Evolutionary conservation across 2,113 vertebrate species (phyloP).

Genomic region (Scortum barcoo): DNA sequence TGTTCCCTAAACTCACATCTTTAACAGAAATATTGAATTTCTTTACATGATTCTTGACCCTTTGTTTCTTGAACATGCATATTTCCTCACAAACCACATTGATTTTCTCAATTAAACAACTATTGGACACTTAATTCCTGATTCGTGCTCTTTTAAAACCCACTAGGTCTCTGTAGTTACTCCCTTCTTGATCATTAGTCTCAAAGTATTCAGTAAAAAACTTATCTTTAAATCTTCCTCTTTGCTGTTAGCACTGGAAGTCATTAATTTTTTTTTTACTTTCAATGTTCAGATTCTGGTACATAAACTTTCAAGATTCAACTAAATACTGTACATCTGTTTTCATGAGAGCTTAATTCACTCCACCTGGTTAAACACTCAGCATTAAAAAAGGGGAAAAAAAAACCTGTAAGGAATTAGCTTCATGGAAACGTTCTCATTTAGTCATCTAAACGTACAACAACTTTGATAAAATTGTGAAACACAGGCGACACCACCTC

Average conservation of each 20-base stretch:
- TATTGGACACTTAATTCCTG: neutral
- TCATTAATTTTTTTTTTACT: conserved; percentile 33
- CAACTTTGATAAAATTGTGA: conserved; percentile 37
- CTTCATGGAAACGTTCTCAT: conserved; percentile 41
- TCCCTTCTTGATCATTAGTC: neutral
- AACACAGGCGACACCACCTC: neutral
- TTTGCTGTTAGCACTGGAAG: neutral
- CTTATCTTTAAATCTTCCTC: neutral
- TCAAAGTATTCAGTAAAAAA: neutral
- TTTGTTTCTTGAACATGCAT: neutral
- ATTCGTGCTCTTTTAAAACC: neutral
- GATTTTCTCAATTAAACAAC: neutral
- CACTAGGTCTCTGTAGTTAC: neutral
- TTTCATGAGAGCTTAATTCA: conserved; percentile 51
- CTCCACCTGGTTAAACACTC: conserved; percentile 42
- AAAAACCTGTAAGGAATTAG: conserved; percentile 35
- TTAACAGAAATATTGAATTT: neutral
- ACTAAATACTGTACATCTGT: conserved; percentile 51
- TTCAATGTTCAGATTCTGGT: conserved; percentile 4
- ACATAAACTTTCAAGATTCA: conserved; percentile 3
- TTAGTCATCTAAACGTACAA: conserved; percentile 20
- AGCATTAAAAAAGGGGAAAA: neutral
- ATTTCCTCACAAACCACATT: neutral
- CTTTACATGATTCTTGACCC: neutral
- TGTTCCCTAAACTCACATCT: neutral